Percentiles rank a stretch among this genome's conserved stretches.
phyloP scores from a whole-genome alignment of 2,888 invertebrate genomes.

The Phyllotreta cruciferae region DNA sequence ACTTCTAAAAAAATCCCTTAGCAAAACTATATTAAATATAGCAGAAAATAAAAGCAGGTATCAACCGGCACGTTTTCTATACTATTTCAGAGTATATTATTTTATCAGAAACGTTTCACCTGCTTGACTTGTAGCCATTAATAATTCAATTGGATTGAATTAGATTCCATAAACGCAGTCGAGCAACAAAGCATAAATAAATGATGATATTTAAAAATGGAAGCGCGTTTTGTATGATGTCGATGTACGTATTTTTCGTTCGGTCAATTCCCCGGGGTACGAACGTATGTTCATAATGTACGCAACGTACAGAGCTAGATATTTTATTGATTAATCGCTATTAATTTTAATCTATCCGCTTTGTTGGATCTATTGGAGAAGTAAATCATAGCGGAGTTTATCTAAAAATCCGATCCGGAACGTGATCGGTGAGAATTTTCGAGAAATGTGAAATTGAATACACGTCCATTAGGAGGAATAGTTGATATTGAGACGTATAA shows the following conservation, averaged over 20 bases:
- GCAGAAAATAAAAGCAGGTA: not conserved
- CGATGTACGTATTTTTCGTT: too few species aligned
- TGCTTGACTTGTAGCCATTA: slow-evolving; percentile 15
- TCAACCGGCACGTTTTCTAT: slow-evolving; percentile 2
- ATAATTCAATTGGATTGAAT: slow-evolving; percentile 18
- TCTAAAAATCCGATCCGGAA: too few species aligned
- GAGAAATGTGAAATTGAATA: slow-evolving; percentile 8
- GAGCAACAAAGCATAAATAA: slow-evolving; percentile 13
- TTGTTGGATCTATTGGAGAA: too few species aligned
- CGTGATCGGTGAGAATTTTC: too few species aligned
- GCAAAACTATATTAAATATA: not conserved
- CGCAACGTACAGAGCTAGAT: too few species aligned
- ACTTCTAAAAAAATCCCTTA: too few species aligned
- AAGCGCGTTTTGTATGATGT: not conserved
- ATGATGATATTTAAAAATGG: slow-evolving; percentile 14
- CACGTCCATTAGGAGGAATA: slow-evolving; percentile 11
- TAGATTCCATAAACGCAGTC: slow-evolving; percentile 7
- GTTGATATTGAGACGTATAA: slow-evolving; percentile 14
- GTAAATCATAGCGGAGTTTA: too few species aligned
- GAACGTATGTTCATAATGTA: too few species aligned
- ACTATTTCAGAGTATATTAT: not conserved
- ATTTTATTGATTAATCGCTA: too few species aligned
- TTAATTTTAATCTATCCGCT: too few species aligned
- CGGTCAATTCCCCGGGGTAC: too few species aligned
- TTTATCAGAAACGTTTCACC: slow-evolving; percentile 6